phyloP scores from a whole-genome alignment of 2,888 invertebrate species.

The Drosophila greeni region DNA sequence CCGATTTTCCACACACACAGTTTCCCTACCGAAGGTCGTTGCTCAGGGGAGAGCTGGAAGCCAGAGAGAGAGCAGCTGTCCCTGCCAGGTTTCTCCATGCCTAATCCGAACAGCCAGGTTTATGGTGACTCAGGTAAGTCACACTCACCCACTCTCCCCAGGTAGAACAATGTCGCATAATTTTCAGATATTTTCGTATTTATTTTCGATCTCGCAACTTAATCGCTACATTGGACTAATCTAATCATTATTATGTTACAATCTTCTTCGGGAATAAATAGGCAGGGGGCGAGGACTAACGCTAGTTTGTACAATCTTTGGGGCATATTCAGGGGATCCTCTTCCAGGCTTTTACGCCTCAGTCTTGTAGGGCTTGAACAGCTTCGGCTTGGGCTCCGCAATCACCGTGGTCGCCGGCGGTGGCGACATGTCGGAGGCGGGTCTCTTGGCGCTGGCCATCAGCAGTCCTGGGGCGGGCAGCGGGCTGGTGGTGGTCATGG shows the following conservation, averaged over 20 bases:
- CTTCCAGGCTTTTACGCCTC: constrained; percentile 66
- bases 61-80: constrained; percentile 22
- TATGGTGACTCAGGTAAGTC: constrained; percentile 32
- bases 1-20: constrained; percentile 19
- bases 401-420: constrained; percentile 58
- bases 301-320: constrained; percentile 71
- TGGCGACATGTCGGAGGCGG: constrained; percentile 69
- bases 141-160: constrained; percentile 1
- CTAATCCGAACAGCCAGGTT: constrained; percentile 39
- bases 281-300: constrained; percentile 34
- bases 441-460: constrained; percentile 68
- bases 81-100: constrained; percentile 45
- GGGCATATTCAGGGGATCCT: background rate
- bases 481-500: constrained; percentile 49
- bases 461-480: constrained; percentile 63
- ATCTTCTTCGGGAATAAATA: constrained; percentile 29
- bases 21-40: constrained; percentile 7
- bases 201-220: constrained; percentile 35
- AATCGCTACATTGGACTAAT: constrained; percentile 13
- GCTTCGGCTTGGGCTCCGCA: constrained; percentile 81
- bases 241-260: constrained; percentile 40
- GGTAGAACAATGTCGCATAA: constrained; percentile 16
- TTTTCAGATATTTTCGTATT: constrained; percentile 47
- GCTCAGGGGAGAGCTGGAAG: constrained; percentile 13
- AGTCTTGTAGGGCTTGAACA: constrained; percentile 88